Conservation (phyloP, 1,140 invertebrate species). For the Camponotus vicinus region DNA sequence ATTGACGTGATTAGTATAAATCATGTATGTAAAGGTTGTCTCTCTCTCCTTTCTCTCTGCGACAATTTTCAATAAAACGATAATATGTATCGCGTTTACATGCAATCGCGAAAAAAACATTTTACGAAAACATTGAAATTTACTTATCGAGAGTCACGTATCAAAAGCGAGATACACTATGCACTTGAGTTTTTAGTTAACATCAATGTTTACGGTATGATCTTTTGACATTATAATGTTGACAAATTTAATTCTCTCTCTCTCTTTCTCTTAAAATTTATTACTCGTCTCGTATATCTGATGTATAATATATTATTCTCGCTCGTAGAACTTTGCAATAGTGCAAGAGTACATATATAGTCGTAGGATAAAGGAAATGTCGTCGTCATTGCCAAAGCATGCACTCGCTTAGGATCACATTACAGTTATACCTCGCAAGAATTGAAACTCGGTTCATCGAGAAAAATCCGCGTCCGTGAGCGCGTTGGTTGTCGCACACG, state of each 20-base stretch:
- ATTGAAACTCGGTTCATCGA: neutral
- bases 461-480: constrained; percentile 2
- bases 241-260: neutral
- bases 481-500: neutral
- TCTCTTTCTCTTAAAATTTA: neutral
- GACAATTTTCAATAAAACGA: constrained; percentile 13
- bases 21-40: neutral
- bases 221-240: neutral
- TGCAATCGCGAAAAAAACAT: neutral
- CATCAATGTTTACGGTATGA: neutral
- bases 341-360: neutral
- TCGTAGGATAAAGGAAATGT: constrained; percentile 27
- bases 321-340: constrained; percentile 19
- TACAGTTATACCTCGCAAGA: neutral
- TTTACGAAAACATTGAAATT: neutral
- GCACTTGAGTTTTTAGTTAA: constrained; percentile 24
- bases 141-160: constrained; percentile 12
- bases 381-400: constrained; percentile 34
- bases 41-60: neutral
- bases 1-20: constrained; percentile 4
- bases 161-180: constrained; percentile 23
- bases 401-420: constrained; percentile 14
- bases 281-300: neutral
- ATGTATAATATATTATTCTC: neutral
- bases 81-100: neutral